Conservation (phyloP, 1,140 invertebrate genomes). For the Agrilus planipennis region DNA sequence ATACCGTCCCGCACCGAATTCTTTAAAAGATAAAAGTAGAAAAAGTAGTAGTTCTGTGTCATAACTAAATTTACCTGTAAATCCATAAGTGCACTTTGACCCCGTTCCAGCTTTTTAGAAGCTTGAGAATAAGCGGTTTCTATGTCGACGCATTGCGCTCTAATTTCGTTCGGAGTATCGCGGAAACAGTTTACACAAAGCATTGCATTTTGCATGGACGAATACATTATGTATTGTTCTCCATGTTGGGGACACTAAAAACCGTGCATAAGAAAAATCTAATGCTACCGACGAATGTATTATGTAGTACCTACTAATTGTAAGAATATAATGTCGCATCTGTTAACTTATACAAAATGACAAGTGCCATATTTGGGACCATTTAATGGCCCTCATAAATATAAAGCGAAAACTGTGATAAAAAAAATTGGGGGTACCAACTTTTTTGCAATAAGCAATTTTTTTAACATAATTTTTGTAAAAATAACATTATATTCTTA, state of each 20-base stretch:
- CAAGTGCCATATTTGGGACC: no score
- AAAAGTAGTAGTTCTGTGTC: neutral
- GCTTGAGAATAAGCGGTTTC: slow-evolving; percentile 59
- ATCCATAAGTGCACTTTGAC: slow-evolving; percentile 33
- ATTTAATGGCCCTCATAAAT: no score
- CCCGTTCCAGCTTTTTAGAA: slow-evolving; percentile 52
- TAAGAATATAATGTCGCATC: no score
- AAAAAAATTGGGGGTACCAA: no score
- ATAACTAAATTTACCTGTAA: slow-evolving; percentile 1
- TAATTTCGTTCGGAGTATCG: slow-evolving; percentile 49
- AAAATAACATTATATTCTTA: no score
- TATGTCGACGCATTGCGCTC: slow-evolving; percentile 56
- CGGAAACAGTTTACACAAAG: slow-evolving; percentile 59
- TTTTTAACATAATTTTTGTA: no score
- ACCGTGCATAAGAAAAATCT: slow-evolving; percentile 1
- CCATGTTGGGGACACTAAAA: slow-evolving; percentile 51
- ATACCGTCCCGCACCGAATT: slow-evolving; percentile 51
- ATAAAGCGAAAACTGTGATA: no score
- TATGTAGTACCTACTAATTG: no score
- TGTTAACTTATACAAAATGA: no score
- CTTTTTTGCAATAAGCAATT: no score
- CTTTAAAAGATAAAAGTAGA: slow-evolving; percentile 19
- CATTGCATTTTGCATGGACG: slow-evolving; percentile 52
- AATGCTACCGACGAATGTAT: no score
- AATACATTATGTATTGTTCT: slow-evolving; percentile 62